Base-by-base conservation (phyloP, 2,113 vertebrate genomes). In the Ptychochromis oligacanthus region DNA sequence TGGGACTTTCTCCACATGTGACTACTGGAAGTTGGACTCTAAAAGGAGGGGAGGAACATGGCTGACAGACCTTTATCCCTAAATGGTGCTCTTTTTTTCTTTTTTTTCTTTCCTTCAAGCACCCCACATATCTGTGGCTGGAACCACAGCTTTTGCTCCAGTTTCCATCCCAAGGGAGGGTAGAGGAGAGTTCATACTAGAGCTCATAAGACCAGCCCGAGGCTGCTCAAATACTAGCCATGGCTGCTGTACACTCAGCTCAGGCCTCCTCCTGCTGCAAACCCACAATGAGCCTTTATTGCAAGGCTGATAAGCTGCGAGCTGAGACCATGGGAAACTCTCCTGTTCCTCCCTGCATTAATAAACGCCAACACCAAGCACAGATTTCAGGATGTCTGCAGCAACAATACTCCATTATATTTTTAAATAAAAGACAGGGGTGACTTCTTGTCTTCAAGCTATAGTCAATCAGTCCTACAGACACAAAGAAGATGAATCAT, bases 241-340 rank as follows among this genome's bases (percentile, higher is more conserved):
- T 17, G 75, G 79, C 62, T 59, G 79, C 80, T 70, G 77, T 52
- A 55, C 18, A 15, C 74, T 84, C 20, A 2, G 57, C 36, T 67
- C 46, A 2, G 80, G 75, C 28, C 88, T 83, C 59, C 80, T 85
- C 80, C 77, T 76, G 46, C 87, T 80, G 79, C 28, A 77, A 80
- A 54, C 61, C 89, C 89, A 93, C 91, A 91, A 92, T 81, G 87
- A 86, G 77, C 55, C 74, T 90, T 88, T 86, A 90, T 92, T 91
- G 80, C 86, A 31, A 77, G 62, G 67, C 58, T 82, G 77, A 94
- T 84, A 88, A 76, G 49, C 79, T 79, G 76, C 64, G 81, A 82
- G 65, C 58, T 54, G 81, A 83, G 88, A 81, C 52, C 87, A 87
- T 80, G 84, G 83, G 89, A 91, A 92, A 92, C 81, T 89, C 79